These are phyloP conservation scores for Spodoptera littoralis DNA, from an alignment of 2,888 invertebrate genomes.

Conservation along the genomic window DNA sequence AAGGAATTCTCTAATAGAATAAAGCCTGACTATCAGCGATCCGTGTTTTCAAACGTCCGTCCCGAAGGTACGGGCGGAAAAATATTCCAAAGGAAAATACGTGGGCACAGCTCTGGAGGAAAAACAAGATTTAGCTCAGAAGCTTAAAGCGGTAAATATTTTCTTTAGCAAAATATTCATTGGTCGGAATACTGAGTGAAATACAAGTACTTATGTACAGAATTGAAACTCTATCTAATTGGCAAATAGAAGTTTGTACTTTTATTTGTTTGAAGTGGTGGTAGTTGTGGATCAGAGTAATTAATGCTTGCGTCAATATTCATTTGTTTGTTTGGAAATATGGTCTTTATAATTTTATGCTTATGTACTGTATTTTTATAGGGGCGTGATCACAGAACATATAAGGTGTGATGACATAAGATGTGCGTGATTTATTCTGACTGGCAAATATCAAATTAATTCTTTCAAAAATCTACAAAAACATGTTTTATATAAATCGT, in stretches of 20 bases:
- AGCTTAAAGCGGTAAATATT: conserved; percentile 46
- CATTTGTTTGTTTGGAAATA: no score
- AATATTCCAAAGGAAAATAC: conserved; percentile 52
- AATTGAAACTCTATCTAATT: conserved; percentile 26
- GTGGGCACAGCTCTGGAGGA: conserved; percentile 14
- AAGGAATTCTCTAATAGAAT: conserved; percentile 51
- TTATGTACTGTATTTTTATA: no score
- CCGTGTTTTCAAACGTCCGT: conserved; percentile 45
- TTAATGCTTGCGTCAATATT: no score
- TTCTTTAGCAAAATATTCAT: conserved; percentile 33
- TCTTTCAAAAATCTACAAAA: no score
- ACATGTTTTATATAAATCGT: no score
- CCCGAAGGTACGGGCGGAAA: conserved; percentile 42
- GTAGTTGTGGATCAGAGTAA: no score
- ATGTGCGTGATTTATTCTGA: no score
- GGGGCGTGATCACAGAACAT: no score
- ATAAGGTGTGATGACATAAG: no score
- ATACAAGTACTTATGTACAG: conserved; percentile 17
- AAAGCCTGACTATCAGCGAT: conserved; percentile 48
- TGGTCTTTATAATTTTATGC: no score
- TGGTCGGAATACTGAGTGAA: conserved; percentile 10
- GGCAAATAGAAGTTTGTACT: conserved; percentile 1
- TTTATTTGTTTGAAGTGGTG: no score
- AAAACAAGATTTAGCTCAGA: conserved; percentile 46
- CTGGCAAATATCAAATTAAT: no score